Base-by-base conservation (phyloP, 2,888 invertebrate genomes). In the Barypeithes pellucidus region DNA sequence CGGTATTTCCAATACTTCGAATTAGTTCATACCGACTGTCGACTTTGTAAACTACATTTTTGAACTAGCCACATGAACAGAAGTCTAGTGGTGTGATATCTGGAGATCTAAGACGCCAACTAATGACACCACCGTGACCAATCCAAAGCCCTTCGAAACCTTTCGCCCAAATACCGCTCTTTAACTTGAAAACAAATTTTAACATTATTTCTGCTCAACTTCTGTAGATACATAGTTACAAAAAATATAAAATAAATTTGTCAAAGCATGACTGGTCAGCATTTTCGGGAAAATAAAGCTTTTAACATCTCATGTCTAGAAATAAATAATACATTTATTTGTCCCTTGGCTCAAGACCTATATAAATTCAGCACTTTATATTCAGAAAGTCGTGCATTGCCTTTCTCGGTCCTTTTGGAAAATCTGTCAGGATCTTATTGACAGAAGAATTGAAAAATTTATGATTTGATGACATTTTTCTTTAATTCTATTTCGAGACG, bases 291-390 rank as follows among this genome's bases (percentile, higher is more conserved):
- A 22, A 24, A 29, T 29, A 29, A 29, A n/a, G 12, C n/a, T 24
- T 14, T 29, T 29, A 24, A 8, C n/a, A n/a, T 22, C 8, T 22
- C 22, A 3, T 12, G 52, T 29, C 52, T 29, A 52, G 22, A 52
- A 52, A 39, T 22, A 52, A 29, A 47, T 20, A 47, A 8, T 39
- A 20, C 18, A 47, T 45, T 47, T 47, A 29, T 29, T 29, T 52
- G 14, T 52, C 24, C 18, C n/a, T 20, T 50, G 22, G 11, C 22
- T 29, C 52, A 29, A n/a, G 29, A 52, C 29, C 29, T 52, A 14
- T 12, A n/a, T 2, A 52, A 52, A 52, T 52, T 24, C 22, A 16
- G 11, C n/a, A 52, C 24, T 52, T 52, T 52, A 29, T 29, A 52
- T 52, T 52, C 52, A 52, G 29, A 9, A 50, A 22, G 22, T 22